Conservation (phyloP, 2,888 invertebrate species). For the Limnephilus marmoratus region DNA sequence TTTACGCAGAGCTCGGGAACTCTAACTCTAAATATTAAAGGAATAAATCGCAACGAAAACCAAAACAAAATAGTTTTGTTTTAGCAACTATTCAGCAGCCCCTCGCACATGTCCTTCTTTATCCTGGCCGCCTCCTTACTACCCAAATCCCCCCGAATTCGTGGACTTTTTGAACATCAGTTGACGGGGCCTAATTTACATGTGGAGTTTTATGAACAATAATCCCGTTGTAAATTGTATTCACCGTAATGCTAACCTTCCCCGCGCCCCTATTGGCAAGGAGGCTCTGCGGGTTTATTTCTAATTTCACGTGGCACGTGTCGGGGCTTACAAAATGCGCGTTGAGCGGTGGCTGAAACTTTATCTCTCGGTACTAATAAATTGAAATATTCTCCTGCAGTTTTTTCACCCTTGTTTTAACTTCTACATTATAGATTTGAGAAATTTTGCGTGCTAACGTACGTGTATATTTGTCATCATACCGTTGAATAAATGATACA, state of each 20-base stretch:
- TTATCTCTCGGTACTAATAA: background rate
- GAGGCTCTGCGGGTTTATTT: constrained; percentile 16
- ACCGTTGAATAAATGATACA: background rate
- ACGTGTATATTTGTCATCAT: background rate
- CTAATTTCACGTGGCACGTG: constrained; percentile 16
- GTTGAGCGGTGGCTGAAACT: background rate
- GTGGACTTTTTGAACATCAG: constrained; percentile 32
- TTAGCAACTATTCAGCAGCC: background rate
- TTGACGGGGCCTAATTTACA: constrained; percentile 58
- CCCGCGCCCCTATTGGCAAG: background rate
- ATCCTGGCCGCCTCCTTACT: background rate
- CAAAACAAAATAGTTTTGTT: background rate
- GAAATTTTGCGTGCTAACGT: background rate
- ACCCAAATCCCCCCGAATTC: background rate
- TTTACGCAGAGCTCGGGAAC: background rate
- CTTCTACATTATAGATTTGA: background rate
- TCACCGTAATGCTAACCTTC: constrained; percentile 32
- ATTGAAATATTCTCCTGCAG: background rate
- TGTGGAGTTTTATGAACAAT: constrained; percentile 56
- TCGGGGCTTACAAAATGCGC: background rate
- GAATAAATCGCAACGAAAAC: background rate
- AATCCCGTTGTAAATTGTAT: constrained; percentile 59
- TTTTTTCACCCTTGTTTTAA: background rate
- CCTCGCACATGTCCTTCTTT: constrained; percentile 3
- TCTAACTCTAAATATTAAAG: background rate